Evolutionary conservation across 2,113 vertebrate genomes (phyloP), one percentile per base, ranked within the genome.

Genomic region (Agelaius phoeniceus): DNA sequence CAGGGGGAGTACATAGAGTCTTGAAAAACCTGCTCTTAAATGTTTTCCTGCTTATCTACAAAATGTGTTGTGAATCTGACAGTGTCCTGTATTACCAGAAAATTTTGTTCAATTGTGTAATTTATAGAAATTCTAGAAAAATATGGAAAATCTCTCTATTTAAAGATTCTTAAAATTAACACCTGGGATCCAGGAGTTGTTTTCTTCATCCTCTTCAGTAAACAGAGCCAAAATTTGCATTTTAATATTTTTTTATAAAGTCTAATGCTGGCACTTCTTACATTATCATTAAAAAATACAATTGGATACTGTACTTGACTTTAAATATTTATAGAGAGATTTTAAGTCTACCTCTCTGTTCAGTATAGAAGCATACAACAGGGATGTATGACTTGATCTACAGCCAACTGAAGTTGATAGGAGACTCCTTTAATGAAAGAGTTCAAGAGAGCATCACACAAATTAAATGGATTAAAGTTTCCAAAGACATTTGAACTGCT

Each of bases 401-500:
- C 22, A 52, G 87, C 48, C 83, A 94, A 15, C 3, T 77, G 44
- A 87, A 77, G 48, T 8, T 65, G 61, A 55, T 46, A 84, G 8
- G 44, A 90, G 83, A 37, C 51, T 89, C 51, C 67, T 84, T 83
- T 82, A 93, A 92, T 65, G 65, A 96, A 95, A 88, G 51, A 26
- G 85, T 93, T 96, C 92, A 96, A 77, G 73, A 89, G 67, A 91
- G 43, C 59, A 83, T 48, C 63, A 72, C 46, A 68, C 27, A 67
- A 81, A 88, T 74, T 88, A 90, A 96, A 96, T 59, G 68, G 68
- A 92, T 94, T 95, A 78, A 88, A 80, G 54, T 57, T 95, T 93
- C 65, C 2, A 1, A 88, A 92, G 65, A 94, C 79, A 91, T 89
- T 90, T 87, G 65, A 49, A 80, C 65, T 78, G 85, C 68, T 67